Conservation (phyloP, 2,797 vertebrate species). For the Gadopsis marmoratus region DNA sequence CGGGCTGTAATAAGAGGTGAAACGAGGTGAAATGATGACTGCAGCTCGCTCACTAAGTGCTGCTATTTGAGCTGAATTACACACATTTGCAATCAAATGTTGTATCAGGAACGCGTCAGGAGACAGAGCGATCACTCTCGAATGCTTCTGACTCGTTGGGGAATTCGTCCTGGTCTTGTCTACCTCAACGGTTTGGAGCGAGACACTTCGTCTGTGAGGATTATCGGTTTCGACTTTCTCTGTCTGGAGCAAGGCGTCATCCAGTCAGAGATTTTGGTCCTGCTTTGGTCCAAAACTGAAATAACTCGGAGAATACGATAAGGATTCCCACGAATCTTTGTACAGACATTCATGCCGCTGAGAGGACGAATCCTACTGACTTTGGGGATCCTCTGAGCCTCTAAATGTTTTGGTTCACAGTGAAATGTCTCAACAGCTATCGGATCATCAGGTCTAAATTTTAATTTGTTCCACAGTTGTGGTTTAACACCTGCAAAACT, state of each 20-base stretch:
- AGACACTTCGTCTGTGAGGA: neutral
- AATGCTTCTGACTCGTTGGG: neutral
- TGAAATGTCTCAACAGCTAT: neutral
- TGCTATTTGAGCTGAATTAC: slow-evolving; percentile 45
- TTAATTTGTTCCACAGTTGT: too few relatives aligned
- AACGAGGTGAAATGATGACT: slow-evolving; percentile 53
- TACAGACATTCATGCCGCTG: neutral
- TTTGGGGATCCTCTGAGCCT: neutral
- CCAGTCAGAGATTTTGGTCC: too few relatives aligned
- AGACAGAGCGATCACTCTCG: neutral
- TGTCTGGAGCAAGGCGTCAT: neutral
- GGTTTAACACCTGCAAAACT: neutral
- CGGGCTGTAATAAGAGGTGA: slow-evolving; percentile 48
- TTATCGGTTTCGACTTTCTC: neutral
- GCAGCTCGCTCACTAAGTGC: slow-evolving; percentile 22
- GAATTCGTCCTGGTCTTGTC: slow-evolving; percentile 14
- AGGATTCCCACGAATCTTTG: too few relatives aligned
- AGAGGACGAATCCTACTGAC: neutral
- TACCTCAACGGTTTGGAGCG: neutral
- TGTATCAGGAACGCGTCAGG: slow-evolving; percentile 8
- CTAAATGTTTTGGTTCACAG: neutral
- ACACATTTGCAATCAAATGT: slow-evolving; percentile 38
- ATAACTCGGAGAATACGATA: neutral
- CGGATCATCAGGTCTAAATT: neutral
- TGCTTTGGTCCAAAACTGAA: neutral